These are phyloP conservation scores for Conus canariensis DNA, from an alignment of 2,888 invertebrate genomes.

Conservation along the genomic window DNA sequence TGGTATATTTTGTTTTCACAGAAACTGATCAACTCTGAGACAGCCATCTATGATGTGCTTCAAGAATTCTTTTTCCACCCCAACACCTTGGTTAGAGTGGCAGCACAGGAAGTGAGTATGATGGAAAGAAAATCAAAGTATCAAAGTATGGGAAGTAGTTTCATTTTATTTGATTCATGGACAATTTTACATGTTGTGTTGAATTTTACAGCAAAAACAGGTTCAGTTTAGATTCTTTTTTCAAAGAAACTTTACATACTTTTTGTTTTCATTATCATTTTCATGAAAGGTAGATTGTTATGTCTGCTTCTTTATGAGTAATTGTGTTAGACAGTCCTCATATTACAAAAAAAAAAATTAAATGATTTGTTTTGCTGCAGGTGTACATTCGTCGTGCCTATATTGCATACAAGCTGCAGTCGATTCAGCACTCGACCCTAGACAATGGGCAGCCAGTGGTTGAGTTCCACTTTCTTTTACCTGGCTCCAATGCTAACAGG, in stretches of 20 bases:
- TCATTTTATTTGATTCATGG: background rate
- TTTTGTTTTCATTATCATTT: too few relatives aligned
- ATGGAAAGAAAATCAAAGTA: background rate
- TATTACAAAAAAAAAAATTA: too few relatives aligned
- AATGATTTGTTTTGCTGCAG: slow-evolving; percentile 64
- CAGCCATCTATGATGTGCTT: slow-evolving; percentile 98
- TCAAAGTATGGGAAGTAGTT: too few relatives aligned
- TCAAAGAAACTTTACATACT: too few relatives aligned
- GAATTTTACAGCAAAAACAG: too few relatives aligned
- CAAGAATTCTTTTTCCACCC: slow-evolving; percentile 99
- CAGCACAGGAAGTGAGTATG: slow-evolving; percentile 88
- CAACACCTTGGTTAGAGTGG: slow-evolving; percentile 94
- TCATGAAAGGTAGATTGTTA: too few relatives aligned
- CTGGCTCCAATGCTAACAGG: slow-evolving; percentile 96
- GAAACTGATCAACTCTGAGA: slow-evolving; percentile 97
- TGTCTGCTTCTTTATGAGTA: background rate
- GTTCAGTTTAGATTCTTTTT: too few relatives aligned
- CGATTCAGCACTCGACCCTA: slow-evolving; percentile 92
- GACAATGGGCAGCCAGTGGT: slow-evolving; percentile 91
- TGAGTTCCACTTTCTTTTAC: slow-evolving; percentile 96
- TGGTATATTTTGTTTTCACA: slow-evolving; percentile 49
- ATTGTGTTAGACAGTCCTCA: background rate
- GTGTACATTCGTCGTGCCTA: slow-evolving; percentile 97
- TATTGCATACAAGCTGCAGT: slow-evolving; percentile 85
- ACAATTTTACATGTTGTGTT: background rate